A percentile compares a stretch with the other conserved stretches of the same genome.
phyloP scores from a whole-genome alignment of 1,140 invertebrate genomes.

The Neodiprion lecontei region DNA sequence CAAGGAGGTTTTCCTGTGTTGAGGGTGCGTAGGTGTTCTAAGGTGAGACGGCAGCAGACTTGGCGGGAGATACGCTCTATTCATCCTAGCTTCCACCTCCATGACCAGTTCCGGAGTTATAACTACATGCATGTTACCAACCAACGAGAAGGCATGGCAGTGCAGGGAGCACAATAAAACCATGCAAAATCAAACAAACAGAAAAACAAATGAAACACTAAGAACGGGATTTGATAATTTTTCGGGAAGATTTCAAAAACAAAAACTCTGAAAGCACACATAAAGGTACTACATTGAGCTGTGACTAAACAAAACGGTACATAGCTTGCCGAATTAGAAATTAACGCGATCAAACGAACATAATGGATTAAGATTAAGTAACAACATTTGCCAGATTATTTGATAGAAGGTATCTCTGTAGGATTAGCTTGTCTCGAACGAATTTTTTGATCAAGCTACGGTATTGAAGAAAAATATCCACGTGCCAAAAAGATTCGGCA shows the following conservation, averaged over 20 bases:
- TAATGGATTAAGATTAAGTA: no score
- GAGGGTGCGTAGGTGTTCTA: constrained; percentile 51
- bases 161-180: constrained; percentile 62
- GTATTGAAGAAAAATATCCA: no score
- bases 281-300: constrained; percentile 6
- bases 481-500: no score
- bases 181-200: constrained; percentile 62
- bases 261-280: constrained; percentile 26
- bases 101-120: constrained; percentile 86
- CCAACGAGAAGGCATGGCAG: constrained; percentile 51
- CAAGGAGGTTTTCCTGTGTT: constrained; percentile 58
- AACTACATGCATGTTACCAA: constrained; percentile 69
- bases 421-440: no score
- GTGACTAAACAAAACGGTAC: no score
- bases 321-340: constrained; percentile 18
- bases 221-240: constrained; percentile 22
- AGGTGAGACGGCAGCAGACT: constrained; percentile 65
- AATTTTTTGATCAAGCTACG: no score
- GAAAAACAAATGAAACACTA: constrained; percentile 56
- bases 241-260: constrained; percentile 8
- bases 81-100: constrained; percentile 89
- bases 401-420: no score
- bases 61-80: constrained; percentile 77
- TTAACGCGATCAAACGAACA: no score
- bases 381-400: no score